phyloP scores from a whole-genome alignment of 1,140 invertebrate genomes.

The Dufourea novaeangliae region DNA sequence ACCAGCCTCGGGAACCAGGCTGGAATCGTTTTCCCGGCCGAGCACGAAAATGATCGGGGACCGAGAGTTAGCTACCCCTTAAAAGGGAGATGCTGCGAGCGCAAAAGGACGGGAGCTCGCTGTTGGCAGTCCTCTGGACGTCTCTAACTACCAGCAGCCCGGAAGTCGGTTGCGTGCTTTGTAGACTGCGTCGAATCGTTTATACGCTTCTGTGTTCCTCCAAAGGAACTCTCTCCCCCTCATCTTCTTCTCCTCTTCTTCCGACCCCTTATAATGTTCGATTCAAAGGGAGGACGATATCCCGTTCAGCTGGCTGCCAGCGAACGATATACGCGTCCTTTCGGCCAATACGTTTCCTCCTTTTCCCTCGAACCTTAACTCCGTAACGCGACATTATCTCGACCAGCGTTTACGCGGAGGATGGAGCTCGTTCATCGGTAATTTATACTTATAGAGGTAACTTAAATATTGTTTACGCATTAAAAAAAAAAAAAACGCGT shows the following conservation, averaged over 20 bases:
- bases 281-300: constrained; percentile 47
- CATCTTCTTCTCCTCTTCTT: background rate
- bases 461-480: too few relatives aligned
- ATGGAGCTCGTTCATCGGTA: background rate
- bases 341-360: constrained; percentile 8
- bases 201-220: constrained; percentile 10
- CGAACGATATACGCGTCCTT: constrained; percentile 36
- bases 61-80: too few relatives aligned
- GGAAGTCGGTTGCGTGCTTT: constrained; percentile 45
- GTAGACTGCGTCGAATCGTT: constrained; percentile 35
- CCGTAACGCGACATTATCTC: background rate
- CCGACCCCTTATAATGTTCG: background rate
- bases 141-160: constrained; percentile 25
- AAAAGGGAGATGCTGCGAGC: constrained; percentile 10
- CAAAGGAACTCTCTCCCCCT: constrained; percentile 30
- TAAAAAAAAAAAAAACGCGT: too few relatives aligned
- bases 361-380: background rate
- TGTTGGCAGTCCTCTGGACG: background rate
- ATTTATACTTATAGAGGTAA: too few relatives aligned
- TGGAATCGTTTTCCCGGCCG: constrained; percentile 23
- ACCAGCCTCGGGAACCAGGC: background rate
- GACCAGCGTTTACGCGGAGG: background rate
- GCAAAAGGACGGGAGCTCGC: constrained; percentile 10
- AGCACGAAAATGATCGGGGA: constrained; percentile 64
- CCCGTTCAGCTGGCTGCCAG: constrained; percentile 2